phyloP scores from a whole-genome alignment of 2,888 invertebrate species.

The Bombylius major region DNA sequence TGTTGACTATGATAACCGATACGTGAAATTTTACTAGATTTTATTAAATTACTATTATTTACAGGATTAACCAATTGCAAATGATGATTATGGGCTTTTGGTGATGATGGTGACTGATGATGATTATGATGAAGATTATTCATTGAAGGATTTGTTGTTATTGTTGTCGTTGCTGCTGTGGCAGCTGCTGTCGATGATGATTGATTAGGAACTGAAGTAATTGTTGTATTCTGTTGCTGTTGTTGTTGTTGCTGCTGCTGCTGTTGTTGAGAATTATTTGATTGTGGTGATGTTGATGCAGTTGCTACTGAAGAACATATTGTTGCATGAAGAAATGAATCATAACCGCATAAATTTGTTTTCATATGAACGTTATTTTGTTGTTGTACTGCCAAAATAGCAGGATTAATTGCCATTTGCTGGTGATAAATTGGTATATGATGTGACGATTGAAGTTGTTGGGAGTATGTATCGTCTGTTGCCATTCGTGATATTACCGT shows the following conservation, averaged over 20 bases:
- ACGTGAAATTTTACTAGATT: slow-evolving; percentile 17
- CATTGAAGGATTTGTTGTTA: not conserved
- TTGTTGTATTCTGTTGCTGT: slow-evolving; percentile 10
- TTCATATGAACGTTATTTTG: slow-evolving; percentile 32
- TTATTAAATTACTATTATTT: slow-evolving; percentile 18
- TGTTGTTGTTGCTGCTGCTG: slow-evolving; percentile 15
- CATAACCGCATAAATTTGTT: slow-evolving; percentile 41
- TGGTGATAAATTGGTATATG: slow-evolving; percentile 48
- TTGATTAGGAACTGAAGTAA: not conserved
- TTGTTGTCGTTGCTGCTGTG: not conserved
- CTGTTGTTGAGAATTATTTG: not conserved
- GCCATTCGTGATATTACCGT: slow-evolving; percentile 19
- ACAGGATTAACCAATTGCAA: not conserved
- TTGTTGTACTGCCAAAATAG: slow-evolving; percentile 37
- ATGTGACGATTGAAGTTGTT: slow-evolving; percentile 28
- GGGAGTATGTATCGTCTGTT: slow-evolving; percentile 10
- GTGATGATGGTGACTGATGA: slow-evolving; percentile 3
- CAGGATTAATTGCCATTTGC: slow-evolving; percentile 47
- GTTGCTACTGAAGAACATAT: slow-evolving; percentile 38
- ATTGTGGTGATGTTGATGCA: not conserved
- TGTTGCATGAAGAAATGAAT: slow-evolving; percentile 50
- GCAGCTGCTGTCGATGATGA: not conserved
- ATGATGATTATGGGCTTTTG: slow-evolving; percentile 6
- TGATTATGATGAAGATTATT: not conserved
- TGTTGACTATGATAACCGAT: slow-evolving; percentile 15